A percentile compares a stretch with the other conserved stretches of the same genome.
Conservation (phyloP, 2,113 vertebrate species). For the Podilymbus podiceps region DNA sequence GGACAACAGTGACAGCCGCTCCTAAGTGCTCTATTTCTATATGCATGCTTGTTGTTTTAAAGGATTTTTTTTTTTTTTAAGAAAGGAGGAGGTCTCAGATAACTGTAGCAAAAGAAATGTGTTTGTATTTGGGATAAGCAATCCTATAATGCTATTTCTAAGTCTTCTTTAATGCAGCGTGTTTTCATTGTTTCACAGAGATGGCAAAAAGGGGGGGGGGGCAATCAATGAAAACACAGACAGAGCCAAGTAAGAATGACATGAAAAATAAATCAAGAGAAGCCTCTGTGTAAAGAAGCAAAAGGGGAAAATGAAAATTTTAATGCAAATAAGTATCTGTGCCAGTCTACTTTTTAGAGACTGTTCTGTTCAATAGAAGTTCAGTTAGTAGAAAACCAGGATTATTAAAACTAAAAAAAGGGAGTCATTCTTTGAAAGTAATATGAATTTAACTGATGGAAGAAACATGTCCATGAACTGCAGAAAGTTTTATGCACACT, state of each 20-base stretch:
- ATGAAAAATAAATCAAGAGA: constrained; percentile 1
- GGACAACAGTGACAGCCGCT: not conserved
- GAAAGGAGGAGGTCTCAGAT: not conserved
- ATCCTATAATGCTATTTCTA: not conserved
- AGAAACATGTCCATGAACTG: constrained; percentile 7
- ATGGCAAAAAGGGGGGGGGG: not conserved
- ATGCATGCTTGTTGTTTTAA: not conserved
- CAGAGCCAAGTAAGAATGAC: not conserved
- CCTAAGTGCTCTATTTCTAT: not conserved
- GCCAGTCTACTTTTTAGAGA: not conserved
- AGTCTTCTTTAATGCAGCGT: not conserved
- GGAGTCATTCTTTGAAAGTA: constrained; percentile 24
- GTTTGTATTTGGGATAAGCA: constrained; percentile 24
- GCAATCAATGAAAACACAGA: not conserved
- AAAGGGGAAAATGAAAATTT: constrained; percentile 18
- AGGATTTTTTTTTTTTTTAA: not conserved
- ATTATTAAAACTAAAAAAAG: constrained; percentile 22
- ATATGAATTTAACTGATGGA: constrained; percentile 21
- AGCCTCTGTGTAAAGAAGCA: not conserved
- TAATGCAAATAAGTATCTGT: constrained; percentile 13
- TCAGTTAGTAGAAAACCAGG: not conserved
- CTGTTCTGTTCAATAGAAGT: not conserved
- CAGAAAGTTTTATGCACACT: not conserved
- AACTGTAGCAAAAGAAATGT: not conserved
- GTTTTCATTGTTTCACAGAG: constrained; percentile 14